A percentile compares a stretch with the other conserved stretches of the same genome.
Conservation (phyloP, 2,113 vertebrate species). For the Stomatorhinus ivindoensis region DNA sequence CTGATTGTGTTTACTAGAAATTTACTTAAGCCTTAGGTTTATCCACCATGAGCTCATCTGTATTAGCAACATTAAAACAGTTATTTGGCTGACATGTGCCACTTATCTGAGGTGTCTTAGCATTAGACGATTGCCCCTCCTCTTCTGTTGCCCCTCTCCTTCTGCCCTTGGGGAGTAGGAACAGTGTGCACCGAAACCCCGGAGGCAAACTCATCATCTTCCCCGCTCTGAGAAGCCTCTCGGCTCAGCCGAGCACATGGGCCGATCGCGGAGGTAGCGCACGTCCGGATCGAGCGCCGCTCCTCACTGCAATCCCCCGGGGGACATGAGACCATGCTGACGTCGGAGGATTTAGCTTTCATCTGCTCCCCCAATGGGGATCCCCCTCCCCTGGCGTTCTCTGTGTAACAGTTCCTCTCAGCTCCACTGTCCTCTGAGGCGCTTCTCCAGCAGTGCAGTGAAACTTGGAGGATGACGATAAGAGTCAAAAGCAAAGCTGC, state of each 20-base stretch:
- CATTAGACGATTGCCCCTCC: background rate
- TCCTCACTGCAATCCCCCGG: background rate
- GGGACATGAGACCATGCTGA: constrained; percentile 1
- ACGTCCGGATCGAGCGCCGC: background rate
- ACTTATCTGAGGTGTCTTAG: background rate
- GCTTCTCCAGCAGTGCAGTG: background rate
- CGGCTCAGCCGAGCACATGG: background rate
- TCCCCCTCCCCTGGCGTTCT: constrained; percentile 3
- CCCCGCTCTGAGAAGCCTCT: background rate
- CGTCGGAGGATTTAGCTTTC: constrained; percentile 14
- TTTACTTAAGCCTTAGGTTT: background rate
- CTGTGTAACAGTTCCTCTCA: background rate
- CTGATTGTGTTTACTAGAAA: background rate
- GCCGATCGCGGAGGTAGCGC: background rate
- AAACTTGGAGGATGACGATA: constrained; percentile 1
- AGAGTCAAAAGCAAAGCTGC: background rate
- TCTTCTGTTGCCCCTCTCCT: background rate
- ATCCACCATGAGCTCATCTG: background rate
- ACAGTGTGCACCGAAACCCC: background rate
- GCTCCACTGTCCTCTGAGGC: background rate
- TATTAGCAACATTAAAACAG: background rate
- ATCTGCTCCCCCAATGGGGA: constrained; percentile 7
- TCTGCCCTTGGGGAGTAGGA: background rate
- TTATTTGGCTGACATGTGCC: background rate
- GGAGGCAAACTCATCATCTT: constrained; percentile 4